These are phyloP conservation scores for Yponomeuta cagnagella DNA, from an alignment of 2,888 invertebrate genomes.

Conservation along the genomic window DNA sequence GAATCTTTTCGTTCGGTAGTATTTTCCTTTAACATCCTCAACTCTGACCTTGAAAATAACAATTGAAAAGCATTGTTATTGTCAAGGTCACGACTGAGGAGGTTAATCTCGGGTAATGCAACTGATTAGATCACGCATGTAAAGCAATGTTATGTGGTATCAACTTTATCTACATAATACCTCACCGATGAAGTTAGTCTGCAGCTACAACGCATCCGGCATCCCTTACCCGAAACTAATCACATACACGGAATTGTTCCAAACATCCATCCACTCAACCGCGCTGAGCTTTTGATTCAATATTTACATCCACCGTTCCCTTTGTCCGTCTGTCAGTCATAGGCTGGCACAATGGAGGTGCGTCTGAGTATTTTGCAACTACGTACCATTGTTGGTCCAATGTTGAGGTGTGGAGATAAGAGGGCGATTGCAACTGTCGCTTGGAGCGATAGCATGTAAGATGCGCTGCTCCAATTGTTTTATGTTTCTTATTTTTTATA, in stretches of 20 bases:
- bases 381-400: conserved; percentile 28
- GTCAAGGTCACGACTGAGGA: too few species aligned
- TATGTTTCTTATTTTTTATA: not conserved
- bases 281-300: conserved; percentile 8
- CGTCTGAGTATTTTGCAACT: conserved; percentile 47
- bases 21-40: too few species aligned
- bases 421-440: conserved; percentile 45
- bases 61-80: too few species aligned
- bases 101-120: too few species aligned
- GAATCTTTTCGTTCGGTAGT: too few species aligned
- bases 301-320: conserved; percentile 1
- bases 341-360: conserved; percentile 43
- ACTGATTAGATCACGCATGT: too few species aligned
- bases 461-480: too few species aligned
- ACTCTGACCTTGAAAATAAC: too few species aligned
- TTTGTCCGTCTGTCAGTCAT: conserved; percentile 10
- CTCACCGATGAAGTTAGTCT: too few species aligned
- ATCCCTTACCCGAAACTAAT: not conserved
- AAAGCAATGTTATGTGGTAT: too few species aligned
- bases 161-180: too few species aligned
- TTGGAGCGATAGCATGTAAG: conserved; percentile 37
- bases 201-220: not conserved
- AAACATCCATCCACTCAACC: not conserved
- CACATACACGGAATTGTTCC: not conserved
- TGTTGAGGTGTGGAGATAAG: conserved; percentile 46